These are phyloP conservation scores for Luffia ferchaultella DNA, from an alignment of 2,888 invertebrate genomes.

Conservation along the genomic window DNA sequence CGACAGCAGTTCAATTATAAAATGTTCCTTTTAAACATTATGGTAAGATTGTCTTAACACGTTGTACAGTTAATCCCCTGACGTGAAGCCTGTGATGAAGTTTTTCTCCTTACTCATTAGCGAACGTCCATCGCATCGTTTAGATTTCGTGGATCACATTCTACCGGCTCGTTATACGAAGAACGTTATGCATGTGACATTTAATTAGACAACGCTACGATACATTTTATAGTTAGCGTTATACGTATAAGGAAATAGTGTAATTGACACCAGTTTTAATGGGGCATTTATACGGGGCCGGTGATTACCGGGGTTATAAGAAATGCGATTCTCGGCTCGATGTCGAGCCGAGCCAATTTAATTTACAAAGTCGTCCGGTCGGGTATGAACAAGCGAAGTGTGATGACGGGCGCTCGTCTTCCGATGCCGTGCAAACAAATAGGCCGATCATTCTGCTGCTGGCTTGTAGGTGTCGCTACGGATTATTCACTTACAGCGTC, in stretches of 20 bases:
- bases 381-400: conserved; percentile 34
- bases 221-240: conserved; percentile 39
- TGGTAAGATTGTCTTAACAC: too few species aligned
- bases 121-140: conserved; percentile 25
- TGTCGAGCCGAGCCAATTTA: conserved; percentile 40
- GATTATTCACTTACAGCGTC: neutral
- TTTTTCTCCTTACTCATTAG: conserved; percentile 27
- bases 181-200: conserved; percentile 41
- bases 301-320: conserved; percentile 47
- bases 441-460: neutral
- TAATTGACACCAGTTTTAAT: conserved; percentile 59
- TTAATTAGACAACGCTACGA: conserved; percentile 42
- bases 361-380: conserved; percentile 57
- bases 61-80: neutral
- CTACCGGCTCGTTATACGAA: conserved; percentile 38
- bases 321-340: conserved; percentile 37
- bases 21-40: too few species aligned
- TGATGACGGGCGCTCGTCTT: conserved; percentile 24
- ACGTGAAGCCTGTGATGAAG: conserved; percentile 12
- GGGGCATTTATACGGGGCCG: conserved; percentile 44
- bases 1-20: too few species aligned
- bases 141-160: conserved; percentile 32
- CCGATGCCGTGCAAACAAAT: conserved; percentile 25
- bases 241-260: conserved; percentile 49
- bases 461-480: neutral